Evolutionary conservation across 2,888 invertebrate species (phyloP).

Genomic region (Eristalinus aeneus): DNA sequence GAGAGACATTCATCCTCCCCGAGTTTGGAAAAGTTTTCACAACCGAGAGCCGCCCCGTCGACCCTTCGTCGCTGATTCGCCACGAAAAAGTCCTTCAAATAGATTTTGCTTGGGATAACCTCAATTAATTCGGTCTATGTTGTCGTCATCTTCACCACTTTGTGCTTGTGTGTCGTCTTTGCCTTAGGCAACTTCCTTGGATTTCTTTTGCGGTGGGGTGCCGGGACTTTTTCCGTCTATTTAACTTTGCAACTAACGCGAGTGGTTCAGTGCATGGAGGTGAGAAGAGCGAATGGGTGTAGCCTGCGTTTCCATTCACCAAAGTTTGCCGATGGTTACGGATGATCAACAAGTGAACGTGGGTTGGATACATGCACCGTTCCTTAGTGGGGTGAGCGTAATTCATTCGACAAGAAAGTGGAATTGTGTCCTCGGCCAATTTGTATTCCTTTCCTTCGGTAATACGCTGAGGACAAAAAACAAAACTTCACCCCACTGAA

Average conservation of each 20-base stretch:
- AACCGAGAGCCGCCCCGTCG: background rate
- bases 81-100: slow-evolving; percentile 41
- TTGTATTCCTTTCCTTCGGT: too few relatives aligned
- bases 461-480: too few relatives aligned
- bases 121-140: slow-evolving; percentile 61
- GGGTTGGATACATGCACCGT: too few relatives aligned
- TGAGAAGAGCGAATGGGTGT: slow-evolving; percentile 18
- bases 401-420: slow-evolving; percentile 9
- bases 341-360: background rate
- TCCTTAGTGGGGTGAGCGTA: too few relatives aligned
- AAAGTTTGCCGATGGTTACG: background rate
- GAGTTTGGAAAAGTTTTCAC: slow-evolving; percentile 34
- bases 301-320: slow-evolving; percentile 41
- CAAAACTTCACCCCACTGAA: too few relatives aligned
- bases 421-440: too few relatives aligned
- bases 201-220: background rate
- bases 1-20: slow-evolving; percentile 24
- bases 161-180: background rate
- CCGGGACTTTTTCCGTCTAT: slow-evolving; percentile 64
- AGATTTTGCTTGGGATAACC: slow-evolving; percentile 58
- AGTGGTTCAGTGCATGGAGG: slow-evolving; percentile 50
- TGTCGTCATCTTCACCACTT: slow-evolving; percentile 6
- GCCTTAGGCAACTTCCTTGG: background rate
- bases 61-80: background rate
- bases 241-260: slow-evolving; percentile 66